Percentiles rank a stretch among this genome's conserved stretches.
Evolutionary conservation across 2,113 vertebrate species (phyloP).

Genomic region (Zosterops hypoxanthus): DNA sequence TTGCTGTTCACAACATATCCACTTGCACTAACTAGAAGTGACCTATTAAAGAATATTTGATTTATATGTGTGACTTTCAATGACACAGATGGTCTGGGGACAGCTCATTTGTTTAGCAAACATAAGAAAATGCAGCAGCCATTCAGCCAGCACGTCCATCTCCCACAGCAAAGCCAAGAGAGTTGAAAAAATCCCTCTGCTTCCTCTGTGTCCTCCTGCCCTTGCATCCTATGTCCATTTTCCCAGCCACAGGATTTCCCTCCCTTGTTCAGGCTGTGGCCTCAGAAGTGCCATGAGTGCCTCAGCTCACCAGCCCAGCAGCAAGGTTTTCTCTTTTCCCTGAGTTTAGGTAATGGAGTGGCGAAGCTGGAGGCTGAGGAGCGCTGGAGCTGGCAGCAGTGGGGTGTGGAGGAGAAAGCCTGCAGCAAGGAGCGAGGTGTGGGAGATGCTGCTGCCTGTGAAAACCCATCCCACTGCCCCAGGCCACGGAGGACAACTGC

Average conservation of each 20-base stretch:
- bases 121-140: background rate
- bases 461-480: background rate
- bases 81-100: background rate
- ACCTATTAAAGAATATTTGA: background rate
- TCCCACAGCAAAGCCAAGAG: background rate
- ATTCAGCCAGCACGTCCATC: accelerated
- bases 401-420: background rate
- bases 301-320: background rate
- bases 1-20: background rate
- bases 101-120: background rate
- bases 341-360: accelerated
- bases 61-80: background rate
- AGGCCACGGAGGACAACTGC: too few species aligned
- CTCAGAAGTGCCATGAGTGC: background rate
- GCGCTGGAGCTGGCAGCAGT: background rate
- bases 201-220: background rate
- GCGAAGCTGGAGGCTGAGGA: accelerated
- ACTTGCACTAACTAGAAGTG: background rate
- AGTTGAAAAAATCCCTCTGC: background rate
- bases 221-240: background rate
- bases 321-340: accelerated
- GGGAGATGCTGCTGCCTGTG: background rate
- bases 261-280: too few species aligned
- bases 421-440: background rate
- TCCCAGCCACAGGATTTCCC: background rate